A percentile compares a stretch with the other conserved stretches of the same genome.
Conservation (phyloP, 2,797 vertebrate species). For the Knipowitschia caucasica region DNA sequence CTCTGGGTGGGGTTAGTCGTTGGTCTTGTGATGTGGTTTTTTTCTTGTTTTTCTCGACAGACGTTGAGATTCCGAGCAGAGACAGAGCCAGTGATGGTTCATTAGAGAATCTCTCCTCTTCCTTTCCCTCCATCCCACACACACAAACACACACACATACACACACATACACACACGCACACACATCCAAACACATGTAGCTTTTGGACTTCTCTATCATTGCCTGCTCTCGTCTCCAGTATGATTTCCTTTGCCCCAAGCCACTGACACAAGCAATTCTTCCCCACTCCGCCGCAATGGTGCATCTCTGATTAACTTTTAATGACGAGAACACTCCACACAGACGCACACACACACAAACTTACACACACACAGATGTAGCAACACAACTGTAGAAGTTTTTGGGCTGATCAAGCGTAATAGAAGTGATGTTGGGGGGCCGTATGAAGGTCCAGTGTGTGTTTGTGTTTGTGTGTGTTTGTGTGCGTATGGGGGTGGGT, state of each 20-base stretch:
- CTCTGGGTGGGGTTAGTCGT: constrained; percentile 49
- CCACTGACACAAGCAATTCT: constrained; percentile 70
- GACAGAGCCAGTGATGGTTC: constrained; percentile 69
- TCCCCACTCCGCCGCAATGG: constrained; percentile 59
- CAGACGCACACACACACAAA: constrained; percentile 29
- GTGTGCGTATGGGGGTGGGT: not conserved
- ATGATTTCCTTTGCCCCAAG: constrained; percentile 68
- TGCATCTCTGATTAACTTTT: constrained; percentile 73
- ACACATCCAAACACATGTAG: constrained; percentile 13
- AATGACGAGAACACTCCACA: constrained; percentile 49
- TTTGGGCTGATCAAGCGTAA: constrained; percentile 40
- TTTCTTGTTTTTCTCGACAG: constrained; percentile 67
- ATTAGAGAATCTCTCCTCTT: constrained; percentile 59
- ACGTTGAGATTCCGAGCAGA: constrained; percentile 61
- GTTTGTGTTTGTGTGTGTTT: not conserved
- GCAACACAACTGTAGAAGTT: constrained; percentile 44
- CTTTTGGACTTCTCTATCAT: constrained; percentile 55
- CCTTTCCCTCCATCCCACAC: not conserved
- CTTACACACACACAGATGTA: constrained; percentile 32
- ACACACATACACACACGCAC: constrained; percentile 6
- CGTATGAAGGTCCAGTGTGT: no score
- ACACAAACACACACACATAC: constrained; percentile 13
- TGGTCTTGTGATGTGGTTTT: constrained; percentile 67
- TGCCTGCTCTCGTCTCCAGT: constrained; percentile 45
- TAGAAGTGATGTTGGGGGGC: constrained; percentile 39